A percentile compares a stretch with the other conserved stretches of the same genome.
Conservation (phyloP, 2,113 vertebrate species). For the Semnornis frantzii region DNA sequence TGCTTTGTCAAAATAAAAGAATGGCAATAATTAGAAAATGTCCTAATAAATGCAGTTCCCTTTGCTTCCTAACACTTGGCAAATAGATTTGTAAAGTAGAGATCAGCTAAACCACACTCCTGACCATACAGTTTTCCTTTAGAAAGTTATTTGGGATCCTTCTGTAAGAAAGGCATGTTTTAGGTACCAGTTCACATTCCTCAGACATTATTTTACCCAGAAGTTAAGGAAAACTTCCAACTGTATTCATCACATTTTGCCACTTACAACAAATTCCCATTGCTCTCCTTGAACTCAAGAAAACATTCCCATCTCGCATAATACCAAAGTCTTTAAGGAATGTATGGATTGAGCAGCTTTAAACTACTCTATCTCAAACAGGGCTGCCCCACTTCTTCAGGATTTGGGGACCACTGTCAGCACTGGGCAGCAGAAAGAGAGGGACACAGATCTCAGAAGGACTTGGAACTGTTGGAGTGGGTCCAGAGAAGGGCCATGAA, state of each 20-base stretch:
- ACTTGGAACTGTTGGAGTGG: no score
- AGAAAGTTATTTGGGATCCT: constrained; percentile 52
- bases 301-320: background rate
- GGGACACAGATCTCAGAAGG: background rate
- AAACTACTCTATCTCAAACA: background rate
- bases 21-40: background rate
- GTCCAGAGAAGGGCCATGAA: no score
- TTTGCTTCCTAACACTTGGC: background rate
- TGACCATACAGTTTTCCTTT: background rate
- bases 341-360: background rate
- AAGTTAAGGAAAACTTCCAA: background rate
- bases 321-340: background rate
- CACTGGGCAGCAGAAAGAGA: rapidly evolving
- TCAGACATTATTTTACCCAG: background rate
- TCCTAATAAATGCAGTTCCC: background rate
- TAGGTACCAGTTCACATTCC: background rate
- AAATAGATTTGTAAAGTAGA: background rate
- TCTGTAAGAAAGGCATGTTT: constrained; percentile 38
- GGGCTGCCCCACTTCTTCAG: background rate
- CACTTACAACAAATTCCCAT: background rate
- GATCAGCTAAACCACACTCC: background rate
- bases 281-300: background rate
- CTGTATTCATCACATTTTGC: background rate
- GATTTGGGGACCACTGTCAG: background rate
- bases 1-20: background rate